A percentile compares a stretch with the other conserved stretches of the same genome.
Evolutionary conservation across 2,888 invertebrate species (phyloP).

Genomic region (Crocallis elinguaria): DNA sequence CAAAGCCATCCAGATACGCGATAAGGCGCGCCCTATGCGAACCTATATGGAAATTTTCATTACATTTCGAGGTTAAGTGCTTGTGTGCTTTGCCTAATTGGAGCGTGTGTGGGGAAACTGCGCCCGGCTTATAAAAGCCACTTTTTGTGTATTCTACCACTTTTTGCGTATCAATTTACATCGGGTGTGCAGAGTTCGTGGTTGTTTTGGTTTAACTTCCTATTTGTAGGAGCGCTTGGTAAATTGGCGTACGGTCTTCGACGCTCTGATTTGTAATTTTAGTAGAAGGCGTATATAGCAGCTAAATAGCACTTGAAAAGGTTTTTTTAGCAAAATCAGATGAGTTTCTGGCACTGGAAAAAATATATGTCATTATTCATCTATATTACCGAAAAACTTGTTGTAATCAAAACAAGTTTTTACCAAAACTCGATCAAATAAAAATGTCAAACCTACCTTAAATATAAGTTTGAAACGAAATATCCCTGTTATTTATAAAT

Average conservation of each 20-base stretch:
- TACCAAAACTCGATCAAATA: too few relatives aligned
- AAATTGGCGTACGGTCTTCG: slow-evolving; percentile 6
- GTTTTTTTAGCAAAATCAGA: too few relatives aligned
- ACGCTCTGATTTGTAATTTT: background rate
- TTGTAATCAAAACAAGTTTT: too few relatives aligned
- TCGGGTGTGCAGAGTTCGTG: slow-evolving; percentile 31
- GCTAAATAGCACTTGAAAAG: too few relatives aligned
- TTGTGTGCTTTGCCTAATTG: slow-evolving; percentile 81
- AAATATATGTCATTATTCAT: too few relatives aligned
- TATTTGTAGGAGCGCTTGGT: slow-evolving; percentile 13
- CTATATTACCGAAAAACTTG: too few relatives aligned
- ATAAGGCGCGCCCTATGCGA: slow-evolving; percentile 74
- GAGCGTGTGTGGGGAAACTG: slow-evolving; percentile 61
- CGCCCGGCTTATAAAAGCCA: slow-evolving; percentile 60
- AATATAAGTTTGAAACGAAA: too few relatives aligned
- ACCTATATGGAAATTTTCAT: slow-evolving; percentile 74
- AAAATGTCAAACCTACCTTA: too few relatives aligned
- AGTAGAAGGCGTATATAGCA: background rate
- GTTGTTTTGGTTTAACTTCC: slow-evolving; percentile 44
- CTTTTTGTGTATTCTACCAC: slow-evolving; percentile 64
- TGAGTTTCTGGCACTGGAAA: too few relatives aligned
- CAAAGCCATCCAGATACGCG: slow-evolving; percentile 58
- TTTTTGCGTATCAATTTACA: slow-evolving; percentile 59
- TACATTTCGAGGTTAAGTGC: slow-evolving; percentile 79
- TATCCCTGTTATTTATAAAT: too few relatives aligned